phyloP scores from a whole-genome alignment of 2,113 vertebrate species.

The Xenopus laevis region DNA sequence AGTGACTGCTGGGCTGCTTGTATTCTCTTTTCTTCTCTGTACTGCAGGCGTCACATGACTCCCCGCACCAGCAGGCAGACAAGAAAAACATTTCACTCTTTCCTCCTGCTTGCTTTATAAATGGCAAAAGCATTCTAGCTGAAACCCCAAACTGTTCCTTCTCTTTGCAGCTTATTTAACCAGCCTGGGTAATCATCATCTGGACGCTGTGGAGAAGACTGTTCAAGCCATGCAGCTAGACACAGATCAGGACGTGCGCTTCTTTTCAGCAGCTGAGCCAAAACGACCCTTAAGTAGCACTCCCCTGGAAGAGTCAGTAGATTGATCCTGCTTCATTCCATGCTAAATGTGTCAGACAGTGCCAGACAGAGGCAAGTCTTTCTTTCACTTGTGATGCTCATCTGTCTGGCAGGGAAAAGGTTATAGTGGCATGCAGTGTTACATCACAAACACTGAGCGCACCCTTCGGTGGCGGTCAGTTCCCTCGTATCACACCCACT shows the following conservation, averaged over 20 bases:
- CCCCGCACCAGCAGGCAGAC: too few relatives aligned
- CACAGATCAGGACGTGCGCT: conserved; percentile 81
- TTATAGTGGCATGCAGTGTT: neutral
- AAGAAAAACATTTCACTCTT: too few relatives aligned
- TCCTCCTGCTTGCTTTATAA: too few relatives aligned
- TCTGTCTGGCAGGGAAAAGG: neutral
- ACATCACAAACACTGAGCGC: neutral
- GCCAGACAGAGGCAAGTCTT: neutral
- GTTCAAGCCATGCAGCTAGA: conserved; percentile 79
- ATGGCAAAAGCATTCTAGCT: too few relatives aligned
- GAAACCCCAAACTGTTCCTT: too few relatives aligned
- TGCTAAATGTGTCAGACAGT: neutral
- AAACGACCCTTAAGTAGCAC: conserved; percentile 62
- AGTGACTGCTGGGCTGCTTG: too few relatives aligned
- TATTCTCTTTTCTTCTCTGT: too few relatives aligned
- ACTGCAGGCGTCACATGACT: too few relatives aligned
- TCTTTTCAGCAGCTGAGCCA: conserved; percentile 79
- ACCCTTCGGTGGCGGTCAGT: too few relatives aligned
- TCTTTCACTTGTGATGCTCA: neutral
- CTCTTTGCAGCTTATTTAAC: conserved; percentile 75
- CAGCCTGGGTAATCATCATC: conserved; percentile 79
- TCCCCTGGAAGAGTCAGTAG: conserved; percentile 46
- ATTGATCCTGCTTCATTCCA: neutral
- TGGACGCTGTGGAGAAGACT: conserved; percentile 79
- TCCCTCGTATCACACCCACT: too few relatives aligned